Base-by-base conservation (phyloP, 2,797 vertebrate species). In the Ispidina lecontei region DNA sequence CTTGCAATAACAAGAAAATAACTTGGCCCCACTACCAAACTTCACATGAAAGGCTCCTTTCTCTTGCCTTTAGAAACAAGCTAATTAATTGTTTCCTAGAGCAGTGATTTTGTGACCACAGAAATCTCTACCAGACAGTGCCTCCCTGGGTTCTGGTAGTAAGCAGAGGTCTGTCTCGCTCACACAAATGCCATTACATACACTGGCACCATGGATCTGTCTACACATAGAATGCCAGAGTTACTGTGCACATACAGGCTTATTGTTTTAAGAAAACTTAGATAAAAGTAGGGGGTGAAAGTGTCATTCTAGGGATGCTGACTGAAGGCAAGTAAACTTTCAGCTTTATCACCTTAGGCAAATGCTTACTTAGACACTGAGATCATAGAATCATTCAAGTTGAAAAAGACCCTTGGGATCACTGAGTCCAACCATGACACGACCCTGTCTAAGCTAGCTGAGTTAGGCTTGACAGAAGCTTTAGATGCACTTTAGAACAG, bases 1-100 rank as follows among this genome's bases (percentile, higher is more conserved):
- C n/a, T 79, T 76, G 68, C 54, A 74, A 64, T 39, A 93, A 84
- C 74, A 89, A 89, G 84, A 90, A 90, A 87, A 22, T 82, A 90
- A 16, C 71, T 82, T 46, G 60, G 55, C 67, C 51, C 49, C 2
- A 2, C 16, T 22, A 60, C 65, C 2, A 2, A 73, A 46, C 82
- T 89, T 64, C 58, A 87, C 41, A 76, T 41, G 71, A 91, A 89
- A 93, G 46, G 41, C 80, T 86, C 52, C 59, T 72, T 88, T 51
- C 60, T 49, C 44, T 55, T 51, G 74, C 60, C 23, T 84, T 89
- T 68, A 58, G 71, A 84, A 94, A 82, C 63, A 56, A 60, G 5
- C 47, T 81, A 86, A 90, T 84, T 81, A 81, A 60, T 89, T 55
- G 56, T 60, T 92, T 93, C 90, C 90, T 79, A 63, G 9, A 81